These are phyloP conservation scores for Hylyphantes graminicola DNA, from an alignment of 1,140 invertebrate genomes.

Conservation along the genomic window DNA sequence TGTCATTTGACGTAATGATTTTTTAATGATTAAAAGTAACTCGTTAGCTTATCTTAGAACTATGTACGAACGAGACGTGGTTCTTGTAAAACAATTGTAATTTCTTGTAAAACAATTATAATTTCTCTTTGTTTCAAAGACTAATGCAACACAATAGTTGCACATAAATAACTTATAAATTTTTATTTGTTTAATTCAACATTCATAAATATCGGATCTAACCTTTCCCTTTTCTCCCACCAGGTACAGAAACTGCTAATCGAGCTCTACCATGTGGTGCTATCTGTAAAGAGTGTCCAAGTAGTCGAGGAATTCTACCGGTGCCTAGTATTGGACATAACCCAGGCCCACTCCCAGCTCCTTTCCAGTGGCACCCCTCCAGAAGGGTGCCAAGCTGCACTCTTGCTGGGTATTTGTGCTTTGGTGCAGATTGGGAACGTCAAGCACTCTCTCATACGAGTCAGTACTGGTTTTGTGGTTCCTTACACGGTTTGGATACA, in stretches of 20 bases:
- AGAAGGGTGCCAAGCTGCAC: slow-evolving; percentile 71
- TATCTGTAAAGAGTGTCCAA: slow-evolving; percentile 90
- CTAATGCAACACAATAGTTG: no score
- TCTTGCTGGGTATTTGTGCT: slow-evolving; percentile 83
- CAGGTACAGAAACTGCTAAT: slow-evolving; percentile 69
- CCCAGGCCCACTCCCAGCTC: slow-evolving; percentile 62
- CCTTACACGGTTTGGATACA: no score
- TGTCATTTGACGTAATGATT: no score
- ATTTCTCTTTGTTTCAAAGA: no score
- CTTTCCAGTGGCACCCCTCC: not conserved
- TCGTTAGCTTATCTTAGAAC: no score
- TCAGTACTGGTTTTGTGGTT: slow-evolving; percentile 61
- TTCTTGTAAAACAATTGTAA: no score
- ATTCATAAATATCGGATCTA: not conserved
- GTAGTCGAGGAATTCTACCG: slow-evolving; percentile 89
- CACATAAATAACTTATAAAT: not conserved
- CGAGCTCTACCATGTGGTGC: slow-evolving; percentile 81
- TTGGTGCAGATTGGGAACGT: slow-evolving; percentile 79
- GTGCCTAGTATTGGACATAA: slow-evolving; percentile 68
- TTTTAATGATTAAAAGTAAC: no score
- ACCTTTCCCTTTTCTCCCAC: not conserved
- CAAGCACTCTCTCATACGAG: slow-evolving; percentile 70
- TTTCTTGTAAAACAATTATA: no score
- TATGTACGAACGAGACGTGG: no score
- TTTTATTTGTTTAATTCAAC: not conserved